Conservation (phyloP, 2,888 invertebrate genomes). For the Calameuta idolon region DNA sequence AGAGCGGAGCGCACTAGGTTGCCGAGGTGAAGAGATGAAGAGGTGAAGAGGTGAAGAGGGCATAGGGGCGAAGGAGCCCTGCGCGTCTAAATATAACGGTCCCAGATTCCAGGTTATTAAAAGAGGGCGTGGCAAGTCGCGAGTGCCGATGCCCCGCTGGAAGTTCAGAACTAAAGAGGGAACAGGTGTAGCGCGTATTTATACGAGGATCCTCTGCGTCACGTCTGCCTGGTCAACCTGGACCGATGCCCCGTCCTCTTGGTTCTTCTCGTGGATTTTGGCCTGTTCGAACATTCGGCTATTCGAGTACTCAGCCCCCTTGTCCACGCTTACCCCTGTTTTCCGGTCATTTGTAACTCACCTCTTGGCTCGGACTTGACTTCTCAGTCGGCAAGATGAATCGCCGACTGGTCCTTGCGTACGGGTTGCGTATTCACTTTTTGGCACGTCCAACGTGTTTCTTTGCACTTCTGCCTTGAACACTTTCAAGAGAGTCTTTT, state of each 20-base stretch:
- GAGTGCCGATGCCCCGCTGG: conserved; percentile 30
- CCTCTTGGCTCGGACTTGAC: conserved; percentile 1
- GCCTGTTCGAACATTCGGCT: not conserved
- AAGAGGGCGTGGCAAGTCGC: conserved; percentile 54
- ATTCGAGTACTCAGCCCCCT: not conserved
- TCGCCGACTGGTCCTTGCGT: not conserved
- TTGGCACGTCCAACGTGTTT: not conserved
- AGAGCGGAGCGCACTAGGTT: conserved; percentile 12
- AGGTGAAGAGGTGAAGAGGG: conserved; percentile 19
- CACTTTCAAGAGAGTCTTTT: too few relatives aligned
- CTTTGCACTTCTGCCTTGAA: not conserved
- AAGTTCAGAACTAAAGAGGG: conserved; percentile 37
- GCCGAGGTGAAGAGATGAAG: conserved; percentile 18
- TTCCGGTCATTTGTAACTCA: not conserved
- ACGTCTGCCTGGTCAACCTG: not conserved
- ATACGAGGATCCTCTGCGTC: conserved; percentile 37
- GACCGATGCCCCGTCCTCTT: not conserved
- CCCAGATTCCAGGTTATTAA: conserved; percentile 65
- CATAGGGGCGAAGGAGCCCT: conserved; percentile 10
- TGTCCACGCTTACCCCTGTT: not conserved
- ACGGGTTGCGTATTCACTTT: not conserved
- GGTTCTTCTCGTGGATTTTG: not conserved
- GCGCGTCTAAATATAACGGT: conserved; percentile 59
- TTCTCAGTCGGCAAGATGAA: not conserved
- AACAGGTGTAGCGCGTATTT: conserved; percentile 64